Percentiles rank a stretch among this genome's conserved stretches.
Conservation (phyloP, 2,888 invertebrate genomes). For the Bembecia ichneumoniformis region DNA sequence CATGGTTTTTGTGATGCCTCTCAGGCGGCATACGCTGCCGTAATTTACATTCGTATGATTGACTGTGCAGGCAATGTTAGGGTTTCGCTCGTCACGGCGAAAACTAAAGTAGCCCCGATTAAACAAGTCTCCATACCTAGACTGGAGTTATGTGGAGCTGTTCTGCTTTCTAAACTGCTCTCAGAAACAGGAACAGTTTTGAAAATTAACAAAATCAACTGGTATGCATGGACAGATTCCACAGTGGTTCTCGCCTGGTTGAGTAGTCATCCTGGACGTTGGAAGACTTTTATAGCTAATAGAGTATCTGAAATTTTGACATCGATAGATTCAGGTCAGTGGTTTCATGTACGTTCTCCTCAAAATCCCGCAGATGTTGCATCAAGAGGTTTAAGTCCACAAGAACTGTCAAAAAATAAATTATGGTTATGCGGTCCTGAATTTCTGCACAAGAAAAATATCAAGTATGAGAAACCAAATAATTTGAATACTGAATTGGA, state of each 20-base stretch:
- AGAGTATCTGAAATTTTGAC: constrained; percentile 15
- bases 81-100: background rate
- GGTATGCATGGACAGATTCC: constrained; percentile 16
- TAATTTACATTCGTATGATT: constrained; percentile 8
- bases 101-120: too few relatives aligned
- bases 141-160: constrained; percentile 14
- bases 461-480: background rate
- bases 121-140: constrained; percentile 13
- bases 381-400: constrained; percentile 14
- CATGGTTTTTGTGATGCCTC: constrained; percentile 16
- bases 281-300: constrained; percentile 20
- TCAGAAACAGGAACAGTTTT: constrained; percentile 4
- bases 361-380: constrained; percentile 21
- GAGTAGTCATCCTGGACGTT: constrained; percentile 13
- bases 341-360: constrained; percentile 14
- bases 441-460: constrained; percentile 2
- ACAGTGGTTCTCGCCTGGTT: constrained; percentile 16
- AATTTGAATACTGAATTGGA: constrained; percentile 6
- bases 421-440: constrained; percentile 13
- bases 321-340: constrained; percentile 6
- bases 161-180: constrained; percentile 8
- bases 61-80: background rate
- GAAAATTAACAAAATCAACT: background rate
- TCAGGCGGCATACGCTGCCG: constrained; percentile 11
- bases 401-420: constrained; percentile 10